Base-by-base conservation (phyloP, 2,888 invertebrate genomes). In the Aphodius sticticus region DNA sequence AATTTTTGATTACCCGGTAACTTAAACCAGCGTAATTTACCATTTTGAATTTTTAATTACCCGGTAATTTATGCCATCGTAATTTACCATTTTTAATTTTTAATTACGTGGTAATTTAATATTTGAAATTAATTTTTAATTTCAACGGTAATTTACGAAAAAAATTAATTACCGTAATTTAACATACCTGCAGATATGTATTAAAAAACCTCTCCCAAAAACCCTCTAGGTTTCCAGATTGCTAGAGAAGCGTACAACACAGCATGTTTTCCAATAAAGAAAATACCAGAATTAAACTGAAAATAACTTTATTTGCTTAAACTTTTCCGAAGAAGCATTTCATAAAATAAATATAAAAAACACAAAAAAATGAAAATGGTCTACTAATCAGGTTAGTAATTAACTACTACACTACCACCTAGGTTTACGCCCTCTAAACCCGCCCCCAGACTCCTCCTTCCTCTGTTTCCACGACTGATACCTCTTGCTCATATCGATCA, bases 401-500 rank as follows among this genome's bases (percentile, higher is more conserved):
- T 36, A 76, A 70, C 35, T 38, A 76, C 69, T 70, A 78, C 35
- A 76, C 76, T 80, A 80, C 80, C 80, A 80, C 69, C 80, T 78
- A 69, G 74, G 69, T n/a, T 74, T 69, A 6, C 76, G 71, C 35
- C 76, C 76, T 6, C 76, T 69, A 77, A 36, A 69, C 70, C 86
- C 84, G 35, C 86, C 86, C 82, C 76, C 93, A 26, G 26, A 26
- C 12, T 89, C 89, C 0, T 92, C 92, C 75, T 91, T 90, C 76
- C 92, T 92, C 78, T 93, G 90, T 84, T 94, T 94, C 93, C 93
- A 94, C 0, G 91, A 92, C 35, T 92, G 91, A 87, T 93, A 95
- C 37, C 97, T 91, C 16, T 93, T 90, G 0, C 96, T 93, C 97
- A 97, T 97, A 16, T 91, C 88, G 38, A 92, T 89, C 70, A 97